Evolutionary conservation across 2,113 vertebrate genomes (phyloP), one percentile per base, ranked within the genome.

Genomic region (Campylorhamphus procurvoides): DNA sequence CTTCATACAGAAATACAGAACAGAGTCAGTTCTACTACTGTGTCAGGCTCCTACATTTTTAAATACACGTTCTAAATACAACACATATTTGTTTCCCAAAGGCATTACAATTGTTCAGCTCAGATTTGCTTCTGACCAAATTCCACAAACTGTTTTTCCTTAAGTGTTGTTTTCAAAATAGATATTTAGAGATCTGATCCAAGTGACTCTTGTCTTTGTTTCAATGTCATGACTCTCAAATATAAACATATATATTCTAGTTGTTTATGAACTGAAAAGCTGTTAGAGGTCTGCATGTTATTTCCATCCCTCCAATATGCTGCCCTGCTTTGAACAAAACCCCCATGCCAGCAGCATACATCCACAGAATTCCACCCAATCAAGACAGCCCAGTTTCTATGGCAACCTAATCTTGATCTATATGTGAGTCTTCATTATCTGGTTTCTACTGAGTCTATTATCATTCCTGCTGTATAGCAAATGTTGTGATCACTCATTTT

Each of bases 381-480:
- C 62, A 74, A 93, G 84, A 79, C 93, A 91, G 89, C 68, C 79
- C 77, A 67, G 96, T 98, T 97, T 92, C 97, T 64, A 97, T 94
- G 86, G 94, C 71, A 97, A 97, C 95, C 31, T 84, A 78, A 96
- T 94, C 95, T 96, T 95, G 79, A 97, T 89, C 91, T 96, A 90
- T 69, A 97, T 39, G 67, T 37, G 83, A 93, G 49, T 76, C 91
- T 94, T 96, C 90, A 93, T 97, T 96, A 96, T 90, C 81, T 97
- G 77, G 39, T 93, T 96, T 92, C 94, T 94, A 77, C 67, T 84
- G 44, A 90, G 71, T 50, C 87, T 90, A 50, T 94, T 93, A 95
- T 89, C 95, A 90, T 77, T 91, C 93, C n/a, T 76, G 59, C 63
- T 95, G 84, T 82, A 95, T 0, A 96, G 91, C 89, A 89, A 96